Conservation (phyloP, 2,888 invertebrate genomes). For the Mesoligia furuncula region DNA sequence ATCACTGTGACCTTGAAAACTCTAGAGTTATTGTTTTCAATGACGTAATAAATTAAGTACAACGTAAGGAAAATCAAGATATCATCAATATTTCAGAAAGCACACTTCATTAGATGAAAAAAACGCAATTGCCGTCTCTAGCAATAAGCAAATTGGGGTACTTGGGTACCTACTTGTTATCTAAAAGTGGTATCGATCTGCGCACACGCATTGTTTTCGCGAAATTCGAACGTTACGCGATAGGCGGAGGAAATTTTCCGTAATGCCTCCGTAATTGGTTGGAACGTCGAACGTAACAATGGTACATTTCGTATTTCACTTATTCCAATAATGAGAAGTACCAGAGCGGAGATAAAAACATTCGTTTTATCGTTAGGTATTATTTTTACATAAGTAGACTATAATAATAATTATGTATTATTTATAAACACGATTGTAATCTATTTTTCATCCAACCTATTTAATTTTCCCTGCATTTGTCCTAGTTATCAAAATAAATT, state of each 20-base stretch:
- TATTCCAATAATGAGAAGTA: conserved; percentile 43
- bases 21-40: conserved; percentile 17
- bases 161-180: conserved; percentile 48
- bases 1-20: conserved; percentile 39
- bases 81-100: conserved; percentile 34
- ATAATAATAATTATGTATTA: neutral
- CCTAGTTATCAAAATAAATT: neutral
- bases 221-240: conserved; percentile 51
- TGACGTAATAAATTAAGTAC: conserved; percentile 25
- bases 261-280: conserved; percentile 54
- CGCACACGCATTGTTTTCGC: conserved; percentile 60
- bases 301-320: conserved; percentile 58
- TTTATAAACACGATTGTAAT: neutral
- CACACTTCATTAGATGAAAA: conserved; percentile 22
- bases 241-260: conserved; percentile 58
- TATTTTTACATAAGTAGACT: neutral
- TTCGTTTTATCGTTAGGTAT: neutral
- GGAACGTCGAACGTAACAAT: conserved; percentile 61
- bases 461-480: neutral
- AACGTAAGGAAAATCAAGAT: conserved; percentile 19
- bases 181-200: conserved; percentile 53
- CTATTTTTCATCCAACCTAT: neutral
- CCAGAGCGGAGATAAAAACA: neutral
- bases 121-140: conserved; percentile 34
- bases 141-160: conserved; percentile 25